A percentile compares a stretch with the other conserved stretches of the same genome.
Conservation (phyloP, 2,797 vertebrate genomes). For the Tokudaia muenninki region DNA sequence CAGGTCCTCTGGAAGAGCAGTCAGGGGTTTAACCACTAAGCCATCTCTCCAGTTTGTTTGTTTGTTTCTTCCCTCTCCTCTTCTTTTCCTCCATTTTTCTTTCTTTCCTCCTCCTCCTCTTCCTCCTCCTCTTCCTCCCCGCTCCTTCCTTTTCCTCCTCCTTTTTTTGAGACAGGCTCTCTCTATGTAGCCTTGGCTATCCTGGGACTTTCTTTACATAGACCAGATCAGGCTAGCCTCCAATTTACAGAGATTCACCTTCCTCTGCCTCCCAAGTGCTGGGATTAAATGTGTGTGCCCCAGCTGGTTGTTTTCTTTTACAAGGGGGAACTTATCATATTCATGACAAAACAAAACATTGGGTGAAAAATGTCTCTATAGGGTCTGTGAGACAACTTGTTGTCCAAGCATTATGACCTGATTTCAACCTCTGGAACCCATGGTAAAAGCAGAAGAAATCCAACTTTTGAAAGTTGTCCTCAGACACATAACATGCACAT, state of each 20-base stretch:
- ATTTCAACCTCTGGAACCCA: neutral
- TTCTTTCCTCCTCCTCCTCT: too few species aligned
- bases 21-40: neutral
- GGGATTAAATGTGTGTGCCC: neutral
- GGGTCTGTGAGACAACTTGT: neutral
- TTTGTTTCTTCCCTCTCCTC: neutral
- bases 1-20: neutral
- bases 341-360: constrained; percentile 58
- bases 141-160: neutral
- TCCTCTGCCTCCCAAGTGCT: neutral
- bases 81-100: neutral
- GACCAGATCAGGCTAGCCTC: neutral
- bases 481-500: neutral
- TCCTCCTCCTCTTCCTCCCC: fast-evolving
- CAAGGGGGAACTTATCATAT: neutral
- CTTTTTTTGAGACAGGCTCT: neutral
- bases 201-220: neutral
- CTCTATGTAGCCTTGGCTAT: neutral
- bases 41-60: neutral
- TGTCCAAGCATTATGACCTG: neutral
- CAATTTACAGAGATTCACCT: neutral
- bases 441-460: neutral
- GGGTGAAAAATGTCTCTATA: constrained; percentile 32
- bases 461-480: neutral
- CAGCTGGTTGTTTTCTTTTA: neutral